phyloP scores from a whole-genome alignment of 2,888 invertebrate genomes.

The Anagyrus pseudococci region DNA sequence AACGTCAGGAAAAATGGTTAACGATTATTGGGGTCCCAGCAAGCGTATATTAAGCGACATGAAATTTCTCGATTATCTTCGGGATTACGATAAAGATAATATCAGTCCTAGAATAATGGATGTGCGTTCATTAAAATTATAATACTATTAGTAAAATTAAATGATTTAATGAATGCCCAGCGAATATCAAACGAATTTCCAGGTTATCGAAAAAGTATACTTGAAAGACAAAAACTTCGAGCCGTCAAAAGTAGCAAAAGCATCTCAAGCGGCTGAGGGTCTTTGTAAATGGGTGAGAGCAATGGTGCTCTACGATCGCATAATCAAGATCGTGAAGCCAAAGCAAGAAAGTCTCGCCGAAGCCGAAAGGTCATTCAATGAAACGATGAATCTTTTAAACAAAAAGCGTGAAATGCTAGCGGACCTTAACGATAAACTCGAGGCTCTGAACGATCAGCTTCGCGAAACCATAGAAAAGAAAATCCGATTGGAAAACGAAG shows the following conservation, averaged over 20 bases:
- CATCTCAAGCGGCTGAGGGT: constrained; percentile 94
- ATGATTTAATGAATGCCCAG: background rate
- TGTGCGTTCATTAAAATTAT: constrained; percentile 64
- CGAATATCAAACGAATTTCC: background rate
- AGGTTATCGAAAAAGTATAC: constrained; percentile 50
- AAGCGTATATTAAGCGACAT: constrained; percentile 83
- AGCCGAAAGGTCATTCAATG: constrained; percentile 82
- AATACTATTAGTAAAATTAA: too few species aligned
- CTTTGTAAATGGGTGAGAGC: constrained; percentile 90
- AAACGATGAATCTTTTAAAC: constrained; percentile 84
- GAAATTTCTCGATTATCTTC: constrained; percentile 76
- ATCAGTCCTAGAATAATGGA: constrained; percentile 76
- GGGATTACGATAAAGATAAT: constrained; percentile 86
- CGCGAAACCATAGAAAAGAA: constrained; percentile 72
- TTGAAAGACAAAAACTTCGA: constrained; percentile 76
- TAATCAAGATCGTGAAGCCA: constrained; percentile 83
- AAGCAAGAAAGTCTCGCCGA: constrained; percentile 82
- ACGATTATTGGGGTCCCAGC: constrained; percentile 87
- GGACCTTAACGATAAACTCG: constrained; percentile 78
- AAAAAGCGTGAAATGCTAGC: constrained; percentile 82
- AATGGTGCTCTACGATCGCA: constrained; percentile 87
- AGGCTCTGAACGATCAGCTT: constrained; percentile 73
- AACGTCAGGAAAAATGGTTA: constrained; percentile 70
- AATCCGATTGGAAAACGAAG: constrained; percentile 72
- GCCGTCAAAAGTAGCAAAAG: constrained; percentile 81